Evolutionary conservation across 2,888 invertebrate species (phyloP).

Genomic region (Punctoribates punctum): DNA sequence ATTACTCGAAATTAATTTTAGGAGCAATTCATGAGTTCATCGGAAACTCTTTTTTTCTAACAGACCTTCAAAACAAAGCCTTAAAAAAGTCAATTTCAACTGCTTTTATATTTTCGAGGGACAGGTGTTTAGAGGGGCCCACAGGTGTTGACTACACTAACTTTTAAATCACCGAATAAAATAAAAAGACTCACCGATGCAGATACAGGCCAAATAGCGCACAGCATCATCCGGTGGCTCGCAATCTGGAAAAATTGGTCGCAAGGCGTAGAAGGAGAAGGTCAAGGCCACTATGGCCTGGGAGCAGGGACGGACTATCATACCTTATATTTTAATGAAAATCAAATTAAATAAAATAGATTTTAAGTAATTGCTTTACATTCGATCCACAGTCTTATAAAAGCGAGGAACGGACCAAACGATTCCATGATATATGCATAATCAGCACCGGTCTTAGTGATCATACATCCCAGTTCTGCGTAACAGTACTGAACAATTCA

Average conservation of each 20-base stretch:
- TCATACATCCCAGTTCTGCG: slow-evolving; percentile 95
- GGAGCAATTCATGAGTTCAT: too few relatives aligned
- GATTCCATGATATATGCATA: slow-evolving; percentile 99
- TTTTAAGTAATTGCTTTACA: slow-evolving; percentile 59
- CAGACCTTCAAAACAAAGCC: too few relatives aligned
- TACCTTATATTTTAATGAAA: slow-evolving; percentile 25
- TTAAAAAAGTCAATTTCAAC: too few relatives aligned
- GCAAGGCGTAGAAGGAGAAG: slow-evolving; percentile 91
- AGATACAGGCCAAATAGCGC: slow-evolving; percentile 81
- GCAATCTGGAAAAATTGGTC: slow-evolving; percentile 92
- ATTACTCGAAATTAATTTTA: too few relatives aligned
- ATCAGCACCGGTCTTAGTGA: slow-evolving; percentile 88
- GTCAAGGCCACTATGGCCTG: slow-evolving; percentile 91
- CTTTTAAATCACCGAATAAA: not conserved
- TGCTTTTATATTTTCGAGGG: too few relatives aligned
- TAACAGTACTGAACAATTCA: slow-evolving; percentile 73
- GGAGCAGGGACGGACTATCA: slow-evolving; percentile 44
- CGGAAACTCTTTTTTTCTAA: too few relatives aligned
- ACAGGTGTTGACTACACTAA: too few relatives aligned
- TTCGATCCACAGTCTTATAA: slow-evolving; percentile 95
- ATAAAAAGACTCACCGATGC: slow-evolving; percentile 60
- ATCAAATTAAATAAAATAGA: not conserved
- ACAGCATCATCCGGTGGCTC: slow-evolving; percentile 82
- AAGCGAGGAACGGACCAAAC: slow-evolving; percentile 94
- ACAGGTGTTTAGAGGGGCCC: too few relatives aligned